Evolutionary conservation across 2,888 invertebrate genomes (phyloP), one percentile per base, ranked within the genome.

Genomic region (Baccha elongata): DNA sequence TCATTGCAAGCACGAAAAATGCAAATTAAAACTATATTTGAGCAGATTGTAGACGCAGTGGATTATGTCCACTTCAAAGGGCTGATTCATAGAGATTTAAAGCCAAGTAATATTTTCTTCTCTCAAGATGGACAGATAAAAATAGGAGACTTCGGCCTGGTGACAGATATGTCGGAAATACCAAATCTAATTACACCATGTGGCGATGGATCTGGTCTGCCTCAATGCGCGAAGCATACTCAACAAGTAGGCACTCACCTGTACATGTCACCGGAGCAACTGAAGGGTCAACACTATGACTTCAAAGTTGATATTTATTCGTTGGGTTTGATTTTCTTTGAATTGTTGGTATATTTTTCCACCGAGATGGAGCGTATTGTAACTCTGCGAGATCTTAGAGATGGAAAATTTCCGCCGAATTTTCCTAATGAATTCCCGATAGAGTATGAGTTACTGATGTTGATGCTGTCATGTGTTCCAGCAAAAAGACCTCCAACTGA

Each of bases 181-280:
- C 91, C 90, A 19, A 89, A 90, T 84, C 88, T 89, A 58, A 87
- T 88, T 1, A 87, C 88, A 83, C 83, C 87, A 73, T 86, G 89
- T 86, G 86, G 89, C 71, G 87, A 88, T 80, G 74, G 84, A 67
- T 86, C 87, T 15, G 87, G 87, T 26, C 71, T 88, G 1, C 89
- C 91, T 3, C 88, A 87, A 11, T 89, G 90, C 79, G 86, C 86
- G 0, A 89, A 92, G 0, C 94, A 94, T 86, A 94, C 94, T 0
- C 92, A 93, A 88, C 92, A 92, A 89, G 94, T 94, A 76, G 94
- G 99, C 21, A 99, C 99, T 0, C 95, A 96, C 85, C 92, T 99
- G 1, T 99, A 99, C 91, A 99, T 99, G 99, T 98, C 98, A 40
- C 99, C 99, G 0, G 99, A 99, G 89, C 99, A 99, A 91, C 91